Conservation (phyloP, 2,797 vertebrate genomes). For the Arnoldichthys spilopterus region DNA sequence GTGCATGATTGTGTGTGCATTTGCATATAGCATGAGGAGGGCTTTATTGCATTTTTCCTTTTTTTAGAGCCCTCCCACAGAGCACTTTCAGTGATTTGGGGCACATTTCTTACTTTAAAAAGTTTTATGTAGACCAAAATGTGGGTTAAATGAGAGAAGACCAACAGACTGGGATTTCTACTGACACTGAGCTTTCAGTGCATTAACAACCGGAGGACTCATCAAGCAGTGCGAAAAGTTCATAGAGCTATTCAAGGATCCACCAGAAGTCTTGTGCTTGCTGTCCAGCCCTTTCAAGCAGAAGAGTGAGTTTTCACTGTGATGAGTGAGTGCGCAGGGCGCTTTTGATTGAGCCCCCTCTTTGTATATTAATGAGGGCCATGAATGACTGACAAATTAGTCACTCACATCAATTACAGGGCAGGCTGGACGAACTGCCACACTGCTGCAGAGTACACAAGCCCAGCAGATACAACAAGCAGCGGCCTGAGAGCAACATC, state of each 20-base stretch:
- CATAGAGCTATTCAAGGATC: neutral
- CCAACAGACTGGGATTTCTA: neutral
- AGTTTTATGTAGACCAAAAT: constrained; percentile 21
- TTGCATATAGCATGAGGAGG: constrained; percentile 51
- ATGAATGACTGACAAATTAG: constrained; percentile 44
- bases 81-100: constrained; percentile 76
- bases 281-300: constrained; percentile 13
- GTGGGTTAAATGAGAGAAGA: neutral
- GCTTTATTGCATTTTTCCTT: constrained; percentile 59
- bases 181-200: neutral
- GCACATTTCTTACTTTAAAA: constrained; percentile 75
- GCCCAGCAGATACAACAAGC: constrained; percentile 17
- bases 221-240: neutral
- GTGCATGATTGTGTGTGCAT: neutral
- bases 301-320: constrained; percentile 10
- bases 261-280: constrained; percentile 16
- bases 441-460: neutral
- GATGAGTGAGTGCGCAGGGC: constrained; percentile 24
- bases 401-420: constrained; percentile 36
- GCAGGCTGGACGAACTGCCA: neutral
- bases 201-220: neutral
- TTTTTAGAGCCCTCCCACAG: constrained; percentile 71
- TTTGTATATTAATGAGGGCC: constrained; percentile 42
- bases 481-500: neutral
- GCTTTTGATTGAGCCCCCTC: constrained; percentile 38